phyloP scores from a whole-genome alignment of 2,113 vertebrate genomes.

The Madoqua kirkii region DNA sequence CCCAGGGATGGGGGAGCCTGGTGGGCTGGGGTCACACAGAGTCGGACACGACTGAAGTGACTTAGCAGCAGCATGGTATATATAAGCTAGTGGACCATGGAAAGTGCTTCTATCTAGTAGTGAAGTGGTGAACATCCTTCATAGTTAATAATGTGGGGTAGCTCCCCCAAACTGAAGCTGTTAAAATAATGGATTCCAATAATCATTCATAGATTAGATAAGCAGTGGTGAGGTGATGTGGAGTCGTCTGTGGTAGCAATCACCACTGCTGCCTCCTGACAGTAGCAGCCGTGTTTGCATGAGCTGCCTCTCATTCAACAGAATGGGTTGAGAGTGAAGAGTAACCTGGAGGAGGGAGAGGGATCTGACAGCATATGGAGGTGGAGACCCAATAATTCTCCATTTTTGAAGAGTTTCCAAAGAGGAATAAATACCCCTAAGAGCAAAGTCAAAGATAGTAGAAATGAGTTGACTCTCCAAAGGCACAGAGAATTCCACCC shows the following conservation, averaged over 20 bases:
- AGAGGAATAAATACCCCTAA: background rate
- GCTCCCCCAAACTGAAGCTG: background rate
- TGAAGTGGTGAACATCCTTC: background rate
- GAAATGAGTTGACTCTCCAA: background rate
- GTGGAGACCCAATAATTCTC: background rate
- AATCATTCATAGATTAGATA: background rate
- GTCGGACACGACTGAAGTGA: no score
- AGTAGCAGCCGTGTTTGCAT: accelerated
- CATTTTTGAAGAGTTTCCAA: background rate
- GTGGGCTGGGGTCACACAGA: no score
- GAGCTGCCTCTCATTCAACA: background rate
- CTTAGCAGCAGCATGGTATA: no score
- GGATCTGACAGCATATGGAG: background rate
- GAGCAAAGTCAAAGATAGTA: background rate
- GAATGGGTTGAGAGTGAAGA: background rate
- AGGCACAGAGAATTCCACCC: background rate
- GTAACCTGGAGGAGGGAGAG: background rate
- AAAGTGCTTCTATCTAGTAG: background rate
- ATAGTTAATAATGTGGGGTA: background rate
- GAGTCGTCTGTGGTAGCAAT: accelerated
- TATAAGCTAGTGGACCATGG: background rate
- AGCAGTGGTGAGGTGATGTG: background rate
- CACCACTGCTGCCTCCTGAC: background rate
- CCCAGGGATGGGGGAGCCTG: no score
- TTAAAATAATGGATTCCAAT: background rate